phyloP scores from a whole-genome alignment of 2,113 vertebrate genomes.

The Takifugu flavidus region DNA sequence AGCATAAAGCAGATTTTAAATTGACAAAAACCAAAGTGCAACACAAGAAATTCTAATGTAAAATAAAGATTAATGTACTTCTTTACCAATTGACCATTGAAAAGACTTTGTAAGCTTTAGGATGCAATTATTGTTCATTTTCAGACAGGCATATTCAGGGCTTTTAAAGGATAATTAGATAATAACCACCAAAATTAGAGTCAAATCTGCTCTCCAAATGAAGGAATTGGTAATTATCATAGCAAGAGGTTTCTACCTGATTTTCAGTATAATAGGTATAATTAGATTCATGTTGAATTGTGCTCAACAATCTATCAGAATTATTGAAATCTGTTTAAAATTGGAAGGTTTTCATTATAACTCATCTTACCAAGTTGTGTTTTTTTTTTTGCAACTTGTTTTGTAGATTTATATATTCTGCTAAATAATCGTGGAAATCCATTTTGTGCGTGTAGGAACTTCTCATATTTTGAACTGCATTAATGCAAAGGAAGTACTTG shows the following conservation, averaged over 20 bases:
- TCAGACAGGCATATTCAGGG: constrained; percentile 70
- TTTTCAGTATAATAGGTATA: constrained; percentile 76
- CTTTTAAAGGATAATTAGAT: constrained; percentile 74
- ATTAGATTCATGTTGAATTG: constrained; percentile 71
- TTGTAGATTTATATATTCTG: too few species aligned
- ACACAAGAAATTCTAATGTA: constrained; percentile 56
- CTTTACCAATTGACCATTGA: constrained; percentile 74
- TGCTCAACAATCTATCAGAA: constrained; percentile 70
- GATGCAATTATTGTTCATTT: constrained; percentile 78
- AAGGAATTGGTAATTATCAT: constrained; percentile 74
- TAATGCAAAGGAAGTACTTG: too few species aligned
- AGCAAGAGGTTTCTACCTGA: constrained; percentile 75
- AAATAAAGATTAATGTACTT: constrained; percentile 70
- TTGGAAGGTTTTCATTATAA: constrained; percentile 18
- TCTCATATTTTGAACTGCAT: too few species aligned
- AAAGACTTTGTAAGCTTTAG: constrained; percentile 71
- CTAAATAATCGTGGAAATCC: too few species aligned
- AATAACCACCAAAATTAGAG: constrained; percentile 73
- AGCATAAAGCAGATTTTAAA: constrained; percentile 62
- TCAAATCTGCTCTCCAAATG: constrained; percentile 67
- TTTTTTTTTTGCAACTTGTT: too few species aligned
- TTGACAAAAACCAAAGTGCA: constrained; percentile 50
- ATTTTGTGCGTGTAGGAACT: too few species aligned
- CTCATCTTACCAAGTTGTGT: not conserved
- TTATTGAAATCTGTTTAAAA: constrained; percentile 69